Base-by-base conservation (phyloP, 2,113 vertebrate species). In the Malurus cyaneus region DNA sequence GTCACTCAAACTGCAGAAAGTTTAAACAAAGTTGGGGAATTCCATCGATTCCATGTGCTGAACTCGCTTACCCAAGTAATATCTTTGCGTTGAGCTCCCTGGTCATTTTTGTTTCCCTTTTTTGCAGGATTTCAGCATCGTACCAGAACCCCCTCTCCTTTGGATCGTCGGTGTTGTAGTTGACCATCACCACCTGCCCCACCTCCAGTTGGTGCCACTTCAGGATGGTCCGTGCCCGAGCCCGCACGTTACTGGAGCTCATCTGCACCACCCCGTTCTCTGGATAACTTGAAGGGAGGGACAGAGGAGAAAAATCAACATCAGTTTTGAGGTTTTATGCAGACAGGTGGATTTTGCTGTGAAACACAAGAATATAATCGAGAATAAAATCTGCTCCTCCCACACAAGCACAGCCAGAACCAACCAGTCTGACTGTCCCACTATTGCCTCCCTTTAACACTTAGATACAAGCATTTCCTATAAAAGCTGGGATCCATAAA, bases 131-230 rank as follows among this genome's bases (percentile, higher is more conserved):
- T 97, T 99, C 98, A 0, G 99, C 99, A 1, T 99, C 99, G 1
- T 99, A 99, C 99, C 99, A 99, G 97, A 99, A 99, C 6, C 99
- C 99, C 0, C 99, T 98, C 80, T 99, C 99, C 80, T 98, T 98
- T 12, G 98, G 98, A 8, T 99, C 99, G 14, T 99, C 99, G 0
- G 99, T 98, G 88, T 99, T 99, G 90, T 98, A 99, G 97, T 99
- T 99, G 44, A 99, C 97, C 99, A 99, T 99, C 29, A 99, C 98
- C 39, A 98, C 95, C 96, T 99, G 99, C 26, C 99, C 99, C 13
- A 97, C 95, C 77, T 98, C 98, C 73, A 99, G 97, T 84, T 99
- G 98, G 53, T 99, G 98, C 99, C 99, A 99, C 95, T 98, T 97
- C 81, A 99, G 97, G 34, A 98, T 90, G 0, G 98, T 99, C 36